phyloP scores from a whole-genome alignment of 2,797 vertebrate genomes.

The Sciurus carolinensis region DNA sequence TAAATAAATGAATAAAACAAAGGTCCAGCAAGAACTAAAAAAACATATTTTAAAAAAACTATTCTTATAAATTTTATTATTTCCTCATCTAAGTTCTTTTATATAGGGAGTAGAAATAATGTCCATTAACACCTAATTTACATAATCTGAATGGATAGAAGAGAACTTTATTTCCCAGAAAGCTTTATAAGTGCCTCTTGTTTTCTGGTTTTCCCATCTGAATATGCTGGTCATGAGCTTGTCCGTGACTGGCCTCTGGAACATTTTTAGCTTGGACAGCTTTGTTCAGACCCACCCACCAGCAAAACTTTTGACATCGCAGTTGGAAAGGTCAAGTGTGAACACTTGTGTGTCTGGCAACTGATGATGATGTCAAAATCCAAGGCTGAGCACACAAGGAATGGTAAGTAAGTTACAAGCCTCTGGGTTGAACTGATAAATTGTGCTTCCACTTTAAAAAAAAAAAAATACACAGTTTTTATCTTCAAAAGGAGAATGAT shows the following conservation, averaged over 20 bases:
- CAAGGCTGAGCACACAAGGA: not conserved
- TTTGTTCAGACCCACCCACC: not conserved
- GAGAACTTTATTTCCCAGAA: not conserved
- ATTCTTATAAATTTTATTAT: not conserved
- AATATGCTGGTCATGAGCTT: not conserved
- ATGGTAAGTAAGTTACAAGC: not conserved
- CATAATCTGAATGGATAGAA: conserved; percentile 4
- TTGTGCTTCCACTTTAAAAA: not conserved
- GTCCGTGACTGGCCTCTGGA: accelerated
- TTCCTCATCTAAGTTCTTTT: not conserved
- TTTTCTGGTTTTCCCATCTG: not conserved
- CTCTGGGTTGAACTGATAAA: not conserved
- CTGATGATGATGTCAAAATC: not conserved
- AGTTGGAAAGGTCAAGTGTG: not conserved
- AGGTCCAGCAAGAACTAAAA: too few species aligned
- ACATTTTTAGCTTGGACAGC: not conserved
- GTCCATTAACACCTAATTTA: not conserved
- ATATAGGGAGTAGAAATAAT: not conserved
- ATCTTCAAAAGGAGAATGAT: not conserved
- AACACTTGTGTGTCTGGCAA: not conserved
- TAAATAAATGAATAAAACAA: too few species aligned
- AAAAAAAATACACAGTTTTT: conserved; percentile 25
- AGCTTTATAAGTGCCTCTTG: not conserved
- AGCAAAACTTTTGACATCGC: not conserved
- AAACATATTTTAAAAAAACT: not conserved